Conservation (phyloP, 2,113 vertebrate genomes). For the Perca schrenkii region DNA sequence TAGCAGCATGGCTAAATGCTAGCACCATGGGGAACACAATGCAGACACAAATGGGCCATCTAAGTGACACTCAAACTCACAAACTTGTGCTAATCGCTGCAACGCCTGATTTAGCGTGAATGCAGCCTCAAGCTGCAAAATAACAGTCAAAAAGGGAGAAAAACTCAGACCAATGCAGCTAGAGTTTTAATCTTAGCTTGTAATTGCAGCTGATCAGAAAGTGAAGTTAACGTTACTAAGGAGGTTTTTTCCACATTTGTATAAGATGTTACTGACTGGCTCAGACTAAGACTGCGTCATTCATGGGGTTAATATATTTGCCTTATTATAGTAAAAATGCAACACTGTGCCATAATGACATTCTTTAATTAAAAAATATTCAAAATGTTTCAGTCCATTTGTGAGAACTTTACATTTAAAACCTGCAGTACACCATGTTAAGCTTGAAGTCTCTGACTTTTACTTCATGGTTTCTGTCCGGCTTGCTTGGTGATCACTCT, state of each 20-base stretch:
- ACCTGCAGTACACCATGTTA: neutral
- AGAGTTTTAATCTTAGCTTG: neutral
- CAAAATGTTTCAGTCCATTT: neutral
- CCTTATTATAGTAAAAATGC: neutral
- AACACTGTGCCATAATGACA: neutral
- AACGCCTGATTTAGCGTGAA: no score
- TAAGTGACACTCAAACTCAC: no score
- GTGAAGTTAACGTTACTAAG: neutral
- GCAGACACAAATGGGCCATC: no score
- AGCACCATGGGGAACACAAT: no score
- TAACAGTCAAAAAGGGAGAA: neutral
- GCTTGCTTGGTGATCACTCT: slow-evolving; percentile 65
- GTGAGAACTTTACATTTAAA: neutral
- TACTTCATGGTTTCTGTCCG: slow-evolving; percentile 1
- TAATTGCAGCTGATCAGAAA: neutral
- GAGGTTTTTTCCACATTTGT: neutral
- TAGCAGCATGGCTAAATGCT: no score
- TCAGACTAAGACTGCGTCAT: neutral
- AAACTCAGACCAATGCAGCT: neutral
- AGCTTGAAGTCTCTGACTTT: neutral
- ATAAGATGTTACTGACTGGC: neutral
- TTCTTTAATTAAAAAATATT: neutral
- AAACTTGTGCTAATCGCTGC: no score
- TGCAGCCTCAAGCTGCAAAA: no score
- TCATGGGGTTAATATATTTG: neutral